Conservation (phyloP, 2,888 invertebrate genomes). For the Epiblema foenella region DNA sequence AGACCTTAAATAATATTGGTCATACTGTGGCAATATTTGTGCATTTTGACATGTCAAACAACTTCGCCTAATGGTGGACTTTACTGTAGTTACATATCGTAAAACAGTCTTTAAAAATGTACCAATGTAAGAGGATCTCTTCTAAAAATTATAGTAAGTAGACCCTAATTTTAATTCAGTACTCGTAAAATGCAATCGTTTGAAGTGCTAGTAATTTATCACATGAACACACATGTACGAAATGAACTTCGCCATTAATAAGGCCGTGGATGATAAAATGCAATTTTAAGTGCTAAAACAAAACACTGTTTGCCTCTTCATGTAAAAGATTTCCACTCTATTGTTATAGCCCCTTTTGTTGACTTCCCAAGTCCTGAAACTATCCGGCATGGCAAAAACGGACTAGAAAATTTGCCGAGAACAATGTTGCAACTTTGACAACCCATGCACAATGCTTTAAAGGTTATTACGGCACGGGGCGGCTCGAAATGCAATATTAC, state of each 20-base stretch:
- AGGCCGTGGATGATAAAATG: slow-evolving; percentile 19
- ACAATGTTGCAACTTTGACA: slow-evolving; percentile 13
- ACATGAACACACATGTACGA: too few species aligned
- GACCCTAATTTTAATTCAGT: too few species aligned
- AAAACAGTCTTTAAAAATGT: too few species aligned
- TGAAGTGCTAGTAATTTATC: too few species aligned
- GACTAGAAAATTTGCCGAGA: slow-evolving; percentile 15
- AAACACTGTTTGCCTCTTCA: slow-evolving; percentile 21
- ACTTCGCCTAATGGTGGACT: too few species aligned
- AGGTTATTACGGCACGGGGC: background rate
- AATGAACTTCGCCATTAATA: background rate
- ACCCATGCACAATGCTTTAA: background rate
- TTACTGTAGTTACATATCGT: too few species aligned
- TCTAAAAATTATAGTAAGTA: too few species aligned
- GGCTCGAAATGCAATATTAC: background rate
- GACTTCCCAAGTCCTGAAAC: slow-evolving; percentile 23
- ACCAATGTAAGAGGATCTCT: too few species aligned
- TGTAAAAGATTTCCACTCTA: slow-evolving; percentile 36
- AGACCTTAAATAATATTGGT: too few species aligned
- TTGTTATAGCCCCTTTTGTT: slow-evolving; percentile 32
- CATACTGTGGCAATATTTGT: too few species aligned
- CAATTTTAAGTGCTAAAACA: slow-evolving; percentile 37
- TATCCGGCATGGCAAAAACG: slow-evolving; percentile 2
- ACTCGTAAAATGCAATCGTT: too few species aligned
- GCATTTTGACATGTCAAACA: too few species aligned